Conservation (phyloP, 2,113 vertebrate genomes). For the Cynocephalus volans region DNA sequence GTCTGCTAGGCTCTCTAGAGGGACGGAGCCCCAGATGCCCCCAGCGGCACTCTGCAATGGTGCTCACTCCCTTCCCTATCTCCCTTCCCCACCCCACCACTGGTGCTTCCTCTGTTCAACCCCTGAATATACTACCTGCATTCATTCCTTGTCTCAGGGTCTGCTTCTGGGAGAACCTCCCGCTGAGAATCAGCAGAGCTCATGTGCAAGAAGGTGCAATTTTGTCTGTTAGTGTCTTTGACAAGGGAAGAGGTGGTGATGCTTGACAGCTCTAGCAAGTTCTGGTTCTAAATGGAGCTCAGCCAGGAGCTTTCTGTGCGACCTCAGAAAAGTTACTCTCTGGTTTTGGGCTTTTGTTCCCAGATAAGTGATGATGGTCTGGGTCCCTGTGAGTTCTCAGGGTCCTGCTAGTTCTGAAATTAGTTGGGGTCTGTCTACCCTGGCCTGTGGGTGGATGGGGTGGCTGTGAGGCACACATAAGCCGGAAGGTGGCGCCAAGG, state of each 20-base stretch:
- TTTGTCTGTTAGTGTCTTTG: not conserved
- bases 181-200: not conserved
- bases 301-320: not conserved
- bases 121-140: not conserved
- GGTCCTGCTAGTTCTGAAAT: not conserved
- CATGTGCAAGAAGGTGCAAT: not conserved
- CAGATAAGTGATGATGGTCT: not conserved
- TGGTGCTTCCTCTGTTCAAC: not conserved
- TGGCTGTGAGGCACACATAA: not conserved
- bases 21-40: accelerated
- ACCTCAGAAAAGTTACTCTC: not conserved
- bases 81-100: not conserved
- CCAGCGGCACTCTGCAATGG: accelerated
- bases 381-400: not conserved
- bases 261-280: not conserved
- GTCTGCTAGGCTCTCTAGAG: not conserved
- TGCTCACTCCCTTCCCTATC: not conserved
- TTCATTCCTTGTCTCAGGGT: not conserved
- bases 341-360: not conserved
- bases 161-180: not conserved
- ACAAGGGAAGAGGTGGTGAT: not conserved
- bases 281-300: not conserved
- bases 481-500: constrained; percentile 79
- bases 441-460: not conserved
- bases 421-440: not conserved